Evolutionary conservation across 2,888 invertebrate species (phyloP), one percentile per base, ranked within the genome.

Genomic region (Troides oblongomaculatus): DNA sequence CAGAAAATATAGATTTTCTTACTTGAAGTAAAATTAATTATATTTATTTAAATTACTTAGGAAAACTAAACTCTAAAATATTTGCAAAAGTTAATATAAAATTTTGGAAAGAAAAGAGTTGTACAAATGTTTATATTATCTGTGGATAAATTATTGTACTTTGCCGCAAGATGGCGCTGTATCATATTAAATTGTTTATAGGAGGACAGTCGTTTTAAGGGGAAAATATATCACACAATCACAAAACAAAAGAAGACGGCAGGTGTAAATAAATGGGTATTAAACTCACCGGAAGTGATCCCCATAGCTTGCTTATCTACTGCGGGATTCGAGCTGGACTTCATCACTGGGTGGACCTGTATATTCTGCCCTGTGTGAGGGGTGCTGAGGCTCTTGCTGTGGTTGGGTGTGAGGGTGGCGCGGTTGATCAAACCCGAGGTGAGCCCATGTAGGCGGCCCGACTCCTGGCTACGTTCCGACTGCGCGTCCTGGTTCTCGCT

Each of bases 261-360:
- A 14, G 46, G 12, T 46, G 14, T 12, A 12, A 46, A 46, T 46
- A 14, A 46, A 2, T 5, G n/a, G 23, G 14, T 39, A 25, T 1
- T 36, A 23, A 25, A 65, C 83, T 79, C 72, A 92, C 93, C 92
- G 61, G 92, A 85, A 68, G 80, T 85, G 30, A 92, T 92, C 1
- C 93, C 93, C 91, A 92, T 92, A 39, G 93, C 92, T 71, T 92
- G 90, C 66, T 92, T 93, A 73, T 93, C 93, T 0, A 93, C 93
- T 0, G 93, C 92, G 0, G 93, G 93, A 62, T 93, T 93, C 0
- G 93, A 93, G 70, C 82, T 93, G 30, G 92, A 92, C 77, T 93
- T 93, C 90, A 92, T 90, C 1, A 93, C 93, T 0, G 93, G 93
- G 72, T 91, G 89, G 0, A 89, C 84, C 36, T 87, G 87, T 21